Evolutionary conservation across 2,888 invertebrate genomes (phyloP).

Genomic region (Chymomyza fuscimana): DNA sequence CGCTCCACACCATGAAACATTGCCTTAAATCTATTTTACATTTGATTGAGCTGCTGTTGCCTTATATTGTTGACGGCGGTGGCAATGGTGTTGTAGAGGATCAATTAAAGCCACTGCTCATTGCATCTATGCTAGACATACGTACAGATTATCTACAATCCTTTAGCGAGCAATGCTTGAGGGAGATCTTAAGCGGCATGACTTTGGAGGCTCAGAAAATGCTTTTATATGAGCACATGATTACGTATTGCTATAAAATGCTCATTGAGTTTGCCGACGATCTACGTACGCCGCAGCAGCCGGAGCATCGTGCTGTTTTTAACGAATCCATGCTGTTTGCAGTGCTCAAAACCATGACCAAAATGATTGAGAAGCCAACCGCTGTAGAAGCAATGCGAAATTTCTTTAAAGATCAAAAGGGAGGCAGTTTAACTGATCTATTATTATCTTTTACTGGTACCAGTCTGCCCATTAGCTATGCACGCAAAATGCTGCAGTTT

Average conservation of each 20-base stretch:
- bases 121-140: conserved; percentile 87
- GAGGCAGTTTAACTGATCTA: conserved; percentile 87
- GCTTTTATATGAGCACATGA: conserved; percentile 83
- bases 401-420: conserved; percentile 86
- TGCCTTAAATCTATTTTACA: conserved; percentile 77
- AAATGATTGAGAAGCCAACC: conserved; percentile 89
- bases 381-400: conserved; percentile 90
- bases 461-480: conserved; percentile 85
- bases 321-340: conserved; percentile 77
- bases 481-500: conserved; percentile 89
- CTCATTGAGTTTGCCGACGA: conserved; percentile 83
- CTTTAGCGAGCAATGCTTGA: conserved; percentile 83
- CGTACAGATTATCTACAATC: conserved; percentile 88
- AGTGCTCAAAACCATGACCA: conserved; percentile 88
- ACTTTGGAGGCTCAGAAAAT: conserved; percentile 84
- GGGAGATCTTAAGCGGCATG: conserved; percentile 67
- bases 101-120: conserved; percentile 72
- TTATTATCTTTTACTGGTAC: conserved; percentile 90
- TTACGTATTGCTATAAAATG: conserved; percentile 85
- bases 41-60: conserved; percentile 74
- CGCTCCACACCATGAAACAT: conserved; percentile 78
- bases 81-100: conserved; percentile 56
- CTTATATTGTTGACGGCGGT: conserved; percentile 35
- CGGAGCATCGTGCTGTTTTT: conserved; percentile 64
- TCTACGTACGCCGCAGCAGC: conserved; percentile 49